phyloP scores from a whole-genome alignment of 2,888 invertebrate species.

The Pemphredon lugubris region DNA sequence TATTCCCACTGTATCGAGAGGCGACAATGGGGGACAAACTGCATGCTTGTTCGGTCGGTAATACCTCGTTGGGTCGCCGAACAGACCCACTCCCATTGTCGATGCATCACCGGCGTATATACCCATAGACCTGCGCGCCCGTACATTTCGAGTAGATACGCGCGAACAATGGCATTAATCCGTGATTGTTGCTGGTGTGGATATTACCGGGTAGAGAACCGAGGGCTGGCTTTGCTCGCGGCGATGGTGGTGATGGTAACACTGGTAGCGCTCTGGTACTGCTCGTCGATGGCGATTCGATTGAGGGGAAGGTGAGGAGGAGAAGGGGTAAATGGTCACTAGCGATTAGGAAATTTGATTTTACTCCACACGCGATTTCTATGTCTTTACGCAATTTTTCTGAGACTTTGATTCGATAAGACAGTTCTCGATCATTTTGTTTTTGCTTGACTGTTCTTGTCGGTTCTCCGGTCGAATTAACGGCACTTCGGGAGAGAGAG shows the following conservation, averaged over 20 bases:
- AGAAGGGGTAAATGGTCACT: constrained; percentile 16
- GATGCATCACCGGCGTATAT: constrained; percentile 71
- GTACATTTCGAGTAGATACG: constrained; percentile 75
- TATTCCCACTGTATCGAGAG: constrained; percentile 75
- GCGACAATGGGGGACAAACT: constrained; percentile 77
- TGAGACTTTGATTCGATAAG: no score
- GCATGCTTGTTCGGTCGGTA: constrained; percentile 76
- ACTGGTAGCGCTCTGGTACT: constrained; percentile 1
- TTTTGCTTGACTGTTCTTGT: no score
- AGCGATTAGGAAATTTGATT: constrained; percentile 14
- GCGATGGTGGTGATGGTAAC: constrained; percentile 31
- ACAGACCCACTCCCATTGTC: constrained; percentile 74
- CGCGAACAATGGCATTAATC: constrained; percentile 74
- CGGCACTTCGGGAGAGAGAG: constrained; percentile 1
- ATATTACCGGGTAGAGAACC: constrained; percentile 62
- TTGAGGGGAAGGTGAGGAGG: not conserved
- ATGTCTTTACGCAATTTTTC: no score
- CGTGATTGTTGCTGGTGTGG: constrained; percentile 73
- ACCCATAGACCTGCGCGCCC: constrained; percentile 70
- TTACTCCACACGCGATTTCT: no score
- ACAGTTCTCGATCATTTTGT: no score
- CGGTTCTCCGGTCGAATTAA: constrained; percentile 1
- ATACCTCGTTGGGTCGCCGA: constrained; percentile 76
- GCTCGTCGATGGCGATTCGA: constrained; percentile 17
- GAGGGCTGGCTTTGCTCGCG: constrained; percentile 38